A percentile compares a stretch with the other conserved stretches of the same genome.
These are phyloP conservation scores for Panzeria rudis DNA, from an alignment of 2,888 invertebrate genomes.

Conservation along the genomic window DNA sequence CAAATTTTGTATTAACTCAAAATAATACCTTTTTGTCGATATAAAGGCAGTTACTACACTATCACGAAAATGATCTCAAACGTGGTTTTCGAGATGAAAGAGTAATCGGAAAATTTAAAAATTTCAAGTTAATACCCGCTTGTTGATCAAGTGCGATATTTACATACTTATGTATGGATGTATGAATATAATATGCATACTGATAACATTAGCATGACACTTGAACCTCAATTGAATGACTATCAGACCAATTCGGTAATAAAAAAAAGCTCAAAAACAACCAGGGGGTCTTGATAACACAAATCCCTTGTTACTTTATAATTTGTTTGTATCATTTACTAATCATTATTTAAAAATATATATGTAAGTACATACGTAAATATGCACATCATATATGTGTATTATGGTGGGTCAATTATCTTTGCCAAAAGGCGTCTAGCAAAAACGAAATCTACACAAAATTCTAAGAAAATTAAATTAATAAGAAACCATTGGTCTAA, in stretches of 20 bases:
- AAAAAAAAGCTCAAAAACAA: conserved; percentile 3
- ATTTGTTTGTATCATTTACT: neutral
- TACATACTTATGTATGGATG: neutral
- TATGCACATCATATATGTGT: neutral
- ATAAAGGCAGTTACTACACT: too few species aligned
- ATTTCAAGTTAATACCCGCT: neutral
- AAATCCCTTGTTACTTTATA: neutral
- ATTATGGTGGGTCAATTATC: too few species aligned
- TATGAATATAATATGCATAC: neutral
- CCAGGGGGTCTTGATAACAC: conserved; percentile 60
- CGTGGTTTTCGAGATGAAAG: too few species aligned
- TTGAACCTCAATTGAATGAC: conserved; percentile 9
- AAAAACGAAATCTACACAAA: too few species aligned
- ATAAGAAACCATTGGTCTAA: too few species aligned
- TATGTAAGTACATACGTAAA: neutral
- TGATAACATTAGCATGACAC: conserved; percentile 6
- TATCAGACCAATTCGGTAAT: conserved; percentile 7
- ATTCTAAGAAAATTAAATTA: too few species aligned
- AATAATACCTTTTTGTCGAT: too few species aligned
- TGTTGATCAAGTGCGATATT: too few species aligned
- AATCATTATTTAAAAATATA: neutral
- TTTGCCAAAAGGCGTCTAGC: too few species aligned
- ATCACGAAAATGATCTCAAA: too few species aligned
- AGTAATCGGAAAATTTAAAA: too few species aligned
- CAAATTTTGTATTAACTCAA: too few species aligned